A percentile compares a stretch with the other conserved stretches of the same genome.
These are phyloP conservation scores for Daptonema setosum DNA, from an alignment of 2,888 invertebrate species.

Conservation along the genomic window DNA sequence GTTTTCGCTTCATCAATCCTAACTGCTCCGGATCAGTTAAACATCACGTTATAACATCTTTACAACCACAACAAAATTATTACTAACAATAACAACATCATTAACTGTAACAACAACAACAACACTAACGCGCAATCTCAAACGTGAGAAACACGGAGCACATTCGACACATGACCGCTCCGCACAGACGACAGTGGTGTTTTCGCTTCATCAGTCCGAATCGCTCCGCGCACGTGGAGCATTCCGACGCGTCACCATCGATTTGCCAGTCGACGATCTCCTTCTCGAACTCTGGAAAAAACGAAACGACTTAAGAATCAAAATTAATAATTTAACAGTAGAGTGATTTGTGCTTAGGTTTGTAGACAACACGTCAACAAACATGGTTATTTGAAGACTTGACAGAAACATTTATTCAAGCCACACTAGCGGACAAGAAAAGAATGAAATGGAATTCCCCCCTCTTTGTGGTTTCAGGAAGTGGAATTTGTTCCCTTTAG, in stretches of 20 bases:
- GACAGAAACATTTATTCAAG: background rate
- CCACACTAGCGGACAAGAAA: too few relatives aligned
- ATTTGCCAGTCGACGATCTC: conserved; percentile 69
- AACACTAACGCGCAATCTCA: conserved; percentile 17
- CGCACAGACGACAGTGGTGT: conserved; percentile 76
- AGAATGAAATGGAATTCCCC: too few relatives aligned
- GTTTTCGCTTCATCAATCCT: conserved; percentile 47
- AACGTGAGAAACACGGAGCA: conserved; percentile 24
- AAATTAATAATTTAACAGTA: too few relatives aligned
- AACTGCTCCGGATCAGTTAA: conserved; percentile 67
- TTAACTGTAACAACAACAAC: too few relatives aligned
- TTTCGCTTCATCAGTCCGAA: conserved; percentile 53
- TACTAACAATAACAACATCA: too few relatives aligned
- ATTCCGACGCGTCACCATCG: conserved; percentile 64
- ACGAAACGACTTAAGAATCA: background rate
- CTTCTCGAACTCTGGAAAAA: conserved; percentile 41
- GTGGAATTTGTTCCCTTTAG: too few relatives aligned
- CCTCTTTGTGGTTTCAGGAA: too few relatives aligned
- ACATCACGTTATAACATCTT: too few relatives aligned
- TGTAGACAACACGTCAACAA: background rate
- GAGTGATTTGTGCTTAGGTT: background rate
- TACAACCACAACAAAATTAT: too few relatives aligned
- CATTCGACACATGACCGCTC: conserved; percentile 19
- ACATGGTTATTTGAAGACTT: background rate
- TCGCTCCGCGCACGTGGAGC: conserved; percentile 67